Evolutionary conservation across 2,113 vertebrate species (phyloP).

Genomic region (Sciurus niger): DNA sequence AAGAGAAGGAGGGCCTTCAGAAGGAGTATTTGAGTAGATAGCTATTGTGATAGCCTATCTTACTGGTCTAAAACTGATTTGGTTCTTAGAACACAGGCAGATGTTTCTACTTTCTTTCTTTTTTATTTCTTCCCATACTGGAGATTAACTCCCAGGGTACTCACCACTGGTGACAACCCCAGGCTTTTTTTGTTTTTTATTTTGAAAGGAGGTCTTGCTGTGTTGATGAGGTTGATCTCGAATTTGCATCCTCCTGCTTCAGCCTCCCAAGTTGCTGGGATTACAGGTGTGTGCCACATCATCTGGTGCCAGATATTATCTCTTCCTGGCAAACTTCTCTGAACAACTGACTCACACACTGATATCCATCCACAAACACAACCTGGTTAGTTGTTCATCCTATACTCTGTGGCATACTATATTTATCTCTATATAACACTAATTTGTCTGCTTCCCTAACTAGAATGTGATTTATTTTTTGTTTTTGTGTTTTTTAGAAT

Average conservation of each 20-base stretch:
- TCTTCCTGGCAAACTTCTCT: not conserved
- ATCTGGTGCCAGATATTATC: too few relatives aligned
- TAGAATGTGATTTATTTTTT: not conserved
- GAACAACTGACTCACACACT: not conserved
- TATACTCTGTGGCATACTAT: not conserved
- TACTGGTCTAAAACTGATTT: slow-evolving; percentile 1
- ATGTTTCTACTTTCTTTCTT: not conserved
- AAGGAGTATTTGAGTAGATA: not conserved
- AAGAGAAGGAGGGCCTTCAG: not conserved
- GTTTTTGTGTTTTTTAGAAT: not conserved
- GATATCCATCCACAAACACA: not conserved
- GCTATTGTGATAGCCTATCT: not conserved
- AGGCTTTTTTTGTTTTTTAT: not conserved
- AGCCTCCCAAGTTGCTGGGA: not conserved
- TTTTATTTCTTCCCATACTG: not conserved
- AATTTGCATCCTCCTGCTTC: not conserved
- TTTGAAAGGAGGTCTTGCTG: not conserved
- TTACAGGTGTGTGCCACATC: not conserved
- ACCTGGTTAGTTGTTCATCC: not conserved
- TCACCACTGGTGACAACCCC: not conserved
- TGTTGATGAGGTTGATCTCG: not conserved
- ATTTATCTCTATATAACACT: not conserved
- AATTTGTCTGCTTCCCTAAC: not conserved
- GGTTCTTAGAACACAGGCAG: not conserved
- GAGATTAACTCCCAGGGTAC: not conserved